Percentiles rank a stretch among this genome's conserved stretches.
These are phyloP conservation scores for Pentalonia nigronervosa DNA, from an alignment of 1,140 invertebrate species.

Conservation along the genomic window DNA sequence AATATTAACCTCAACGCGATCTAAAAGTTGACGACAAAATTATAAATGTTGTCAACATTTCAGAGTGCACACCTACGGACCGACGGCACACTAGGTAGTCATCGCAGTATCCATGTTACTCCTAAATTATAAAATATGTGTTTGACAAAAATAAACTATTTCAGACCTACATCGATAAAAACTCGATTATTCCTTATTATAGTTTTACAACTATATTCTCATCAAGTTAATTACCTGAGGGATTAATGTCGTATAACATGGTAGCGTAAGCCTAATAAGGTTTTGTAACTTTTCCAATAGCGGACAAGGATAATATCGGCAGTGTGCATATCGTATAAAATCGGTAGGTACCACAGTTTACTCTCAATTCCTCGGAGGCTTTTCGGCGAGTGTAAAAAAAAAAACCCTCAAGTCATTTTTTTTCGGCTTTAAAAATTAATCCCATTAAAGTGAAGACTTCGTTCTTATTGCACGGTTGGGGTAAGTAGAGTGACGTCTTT, in stretches of 20 bases:
- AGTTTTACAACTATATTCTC: constrained; percentile 26
- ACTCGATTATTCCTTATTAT: not conserved
- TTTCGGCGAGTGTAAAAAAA: constrained; percentile 38
- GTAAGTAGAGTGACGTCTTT: constrained; percentile 21
- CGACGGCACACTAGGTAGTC: not conserved
- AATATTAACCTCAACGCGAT: not conserved
- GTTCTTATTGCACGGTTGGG: constrained; percentile 6
- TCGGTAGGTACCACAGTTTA: constrained; percentile 46
- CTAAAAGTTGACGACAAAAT: not conserved
- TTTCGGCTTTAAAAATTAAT: constrained; percentile 56
- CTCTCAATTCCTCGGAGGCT: constrained; percentile 46
- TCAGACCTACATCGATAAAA: not conserved
- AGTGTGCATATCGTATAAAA: constrained; percentile 5
- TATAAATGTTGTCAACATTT: no score
- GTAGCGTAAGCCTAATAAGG: not conserved
- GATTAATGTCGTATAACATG: not conserved
- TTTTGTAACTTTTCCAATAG: constrained; percentile 47
- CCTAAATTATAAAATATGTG: not conserved
- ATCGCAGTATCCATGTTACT: not conserved
- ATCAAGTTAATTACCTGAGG: constrained; percentile 49
- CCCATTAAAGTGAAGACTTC: constrained; percentile 54
- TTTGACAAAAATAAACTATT: not conserved
- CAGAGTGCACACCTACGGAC: not conserved
- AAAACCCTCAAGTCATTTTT: constrained; percentile 45
- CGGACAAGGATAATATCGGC: not conserved